Evolutionary conservation across 2,113 vertebrate species (phyloP), one percentile per base, ranked within the genome.

Genomic region (Tyrannus savana): DNA sequence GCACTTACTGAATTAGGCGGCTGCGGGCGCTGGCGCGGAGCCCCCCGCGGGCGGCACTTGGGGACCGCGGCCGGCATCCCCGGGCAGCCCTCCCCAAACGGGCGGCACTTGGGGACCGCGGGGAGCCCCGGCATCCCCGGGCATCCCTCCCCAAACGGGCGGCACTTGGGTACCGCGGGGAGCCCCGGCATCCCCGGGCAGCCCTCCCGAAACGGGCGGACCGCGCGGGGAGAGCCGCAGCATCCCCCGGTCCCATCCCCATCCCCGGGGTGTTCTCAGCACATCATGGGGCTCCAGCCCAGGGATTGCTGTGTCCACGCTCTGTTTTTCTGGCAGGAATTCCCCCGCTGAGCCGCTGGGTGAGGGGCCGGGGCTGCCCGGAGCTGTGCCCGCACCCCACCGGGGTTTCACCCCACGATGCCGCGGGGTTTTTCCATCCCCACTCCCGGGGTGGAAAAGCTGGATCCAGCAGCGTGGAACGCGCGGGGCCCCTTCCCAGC

Each of bases 1-100:
- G 98, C 96, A 98, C 93, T 97, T 98, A 98, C 74, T 97, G 97
- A 98, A 97, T 96, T 92, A 97, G 84, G 83, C 96, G 87, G 78
- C 87, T 63, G 87, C 79, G 97, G 96, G 91, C 97, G 66, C 78
- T 89, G 89, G 97, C 96, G 97, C 93, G 66, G 93, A 93, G 96
- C 96, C 95, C 97, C 96, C 92, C 89, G 87, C 87, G 89, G 91
- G 93, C 93, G 93, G 95, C 87, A 47, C 78, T 31, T 82, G 39
- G 87, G 78, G 46, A 60, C 78, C 69, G 69, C 77, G 69, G 87
- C 87, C 77, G 68, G 2, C 3, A 0, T 1, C 2, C 52, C 74
- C 1, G 47, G 0, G 19, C 56, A 0, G 3, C 22, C 44, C 37
- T 5, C 37, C 37, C 37, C 7, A 37, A 37, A 37, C 37, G 37